Evolutionary conservation across 2,888 invertebrate genomes (phyloP), one percentile per base, ranked within the genome.

Genomic region (Glyphotaelius pellucidus): DNA sequence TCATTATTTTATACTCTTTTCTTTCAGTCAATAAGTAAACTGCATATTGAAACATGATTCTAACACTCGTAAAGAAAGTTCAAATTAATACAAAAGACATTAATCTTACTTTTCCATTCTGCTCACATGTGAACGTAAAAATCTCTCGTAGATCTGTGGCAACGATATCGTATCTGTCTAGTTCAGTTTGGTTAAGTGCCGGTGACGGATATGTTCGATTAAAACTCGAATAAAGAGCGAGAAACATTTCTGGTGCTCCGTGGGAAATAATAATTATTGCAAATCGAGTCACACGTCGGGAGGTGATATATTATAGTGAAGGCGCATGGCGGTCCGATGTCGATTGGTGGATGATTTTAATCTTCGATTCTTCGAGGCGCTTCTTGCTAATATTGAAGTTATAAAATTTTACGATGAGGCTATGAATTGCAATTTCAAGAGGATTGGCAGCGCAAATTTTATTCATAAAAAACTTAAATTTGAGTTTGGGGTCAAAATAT

Each of bases 181-280:
- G 86, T 30, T 85, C 35, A 4, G 42, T 32, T 35, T 83, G 83
- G 83, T 83, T 83, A 83, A 86, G 86, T 86, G 86, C 47, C 86
- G n/a, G 42, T 86, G 86, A 86, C 86, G 86, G 86, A 86, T 86
- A 42, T 42, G 86, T 42, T 42, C 86, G 86, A 86, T 86, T 86
- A 86, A 47, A 86, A 38, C n/a, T 86, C 42, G n/a, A 42, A 38
- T n/a, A 25, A 42, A 42, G n/a, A 42, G n/a, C 86, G 86, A 42
- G 86, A 25, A 25, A 30, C 42, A 85, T 86, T 42, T 42, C 12
- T 30, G 35, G 42, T 42, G 47, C 15, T 42, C 86, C 86, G 86
- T 86, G 86, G 86, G 86, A 86, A 67, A 67, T 67, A 67, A 67
- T 67, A 25, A 38, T 86, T 83, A n/a, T 83, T 83, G 83, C 83